phyloP scores from a whole-genome alignment of 2,888 invertebrate genomes.

The Andricus quercusramuli region DNA sequence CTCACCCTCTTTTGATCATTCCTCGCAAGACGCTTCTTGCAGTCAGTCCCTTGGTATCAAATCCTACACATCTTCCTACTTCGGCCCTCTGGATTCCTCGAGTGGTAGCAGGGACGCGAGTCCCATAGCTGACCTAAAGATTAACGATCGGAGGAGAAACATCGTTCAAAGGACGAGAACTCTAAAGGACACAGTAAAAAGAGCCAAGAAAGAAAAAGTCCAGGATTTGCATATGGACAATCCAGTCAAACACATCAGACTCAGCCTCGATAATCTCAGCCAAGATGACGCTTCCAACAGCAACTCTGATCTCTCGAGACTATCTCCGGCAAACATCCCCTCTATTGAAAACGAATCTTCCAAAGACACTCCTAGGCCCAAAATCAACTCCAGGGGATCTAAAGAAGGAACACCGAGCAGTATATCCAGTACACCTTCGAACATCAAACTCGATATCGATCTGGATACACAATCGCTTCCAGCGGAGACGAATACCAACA shows the following conservation, averaged over 20 bases:
- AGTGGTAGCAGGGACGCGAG: slow-evolving; percentile 79
- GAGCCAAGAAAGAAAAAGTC: slow-evolving; percentile 55
- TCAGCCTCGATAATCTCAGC: slow-evolving; percentile 70
- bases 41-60: slow-evolving; percentile 74
- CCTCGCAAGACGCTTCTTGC: slow-evolving; percentile 79
- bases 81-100: slow-evolving; percentile 76
- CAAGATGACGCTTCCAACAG: slow-evolving; percentile 74
- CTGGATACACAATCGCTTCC: slow-evolving; percentile 70
- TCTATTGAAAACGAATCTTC: slow-evolving; percentile 63
- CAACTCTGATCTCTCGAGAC: slow-evolving; percentile 69
- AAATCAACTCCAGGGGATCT: slow-evolving; percentile 67
- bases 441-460: slow-evolving; percentile 72
- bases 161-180: slow-evolving; percentile 57
- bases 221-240: slow-evolving; percentile 56
- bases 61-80: slow-evolving; percentile 71
- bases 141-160: slow-evolving; percentile 69
- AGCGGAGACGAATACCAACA: slow-evolving; percentile 68
- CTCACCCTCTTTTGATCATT: slow-evolving; percentile 84
- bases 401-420: slow-evolving; percentile 73
- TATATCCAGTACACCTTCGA: slow-evolving; percentile 68
- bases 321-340: slow-evolving; percentile 66
- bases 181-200: slow-evolving; percentile 58
- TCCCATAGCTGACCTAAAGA: slow-evolving; percentile 76
- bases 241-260: slow-evolving; percentile 60
- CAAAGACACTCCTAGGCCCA: slow-evolving; percentile 50